Percentiles rank a stretch among this genome's conserved stretches.
Conservation (phyloP, 1,140 invertebrate genomes). For the Trachelipus rathkii region DNA sequence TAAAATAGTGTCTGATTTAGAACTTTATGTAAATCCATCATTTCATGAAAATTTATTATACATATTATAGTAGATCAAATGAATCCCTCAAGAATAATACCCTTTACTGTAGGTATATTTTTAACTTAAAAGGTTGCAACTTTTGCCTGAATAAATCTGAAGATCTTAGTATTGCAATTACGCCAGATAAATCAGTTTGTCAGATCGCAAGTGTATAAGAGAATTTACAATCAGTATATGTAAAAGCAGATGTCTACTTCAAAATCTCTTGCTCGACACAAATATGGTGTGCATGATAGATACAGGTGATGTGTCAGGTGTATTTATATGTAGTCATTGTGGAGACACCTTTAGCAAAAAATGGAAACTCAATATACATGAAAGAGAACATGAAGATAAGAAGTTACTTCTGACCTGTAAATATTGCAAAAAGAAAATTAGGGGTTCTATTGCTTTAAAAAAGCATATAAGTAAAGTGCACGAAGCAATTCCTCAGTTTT, state of each 20-base stretch:
- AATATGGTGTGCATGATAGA: conserved; percentile 43
- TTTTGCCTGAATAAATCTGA: conserved; percentile 43
- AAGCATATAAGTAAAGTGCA: conserved; percentile 44
- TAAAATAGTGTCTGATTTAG: conserved; percentile 39
- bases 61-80: conserved; percentile 45
- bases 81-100: conserved; percentile 27
- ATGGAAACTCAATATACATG: conserved; percentile 44
- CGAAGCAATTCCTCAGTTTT: conserved; percentile 37
- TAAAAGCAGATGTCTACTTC: conserved; percentile 44
- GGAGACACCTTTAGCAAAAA: conserved; percentile 44
- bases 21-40: conserved; percentile 38
- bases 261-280: conserved; percentile 41
- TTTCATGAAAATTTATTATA: conserved; percentile 44
- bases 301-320: conserved; percentile 32
- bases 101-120: conserved; percentile 34
- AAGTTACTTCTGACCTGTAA: conserved; percentile 38
- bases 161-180: conserved; percentile 39
- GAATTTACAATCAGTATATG: conserved; percentile 40
- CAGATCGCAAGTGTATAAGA: conserved; percentile 44
- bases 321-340: conserved; percentile 44
- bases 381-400: conserved; percentile 40
- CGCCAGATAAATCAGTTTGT: conserved; percentile 41
- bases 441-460: conserved; percentile 44
- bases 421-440: conserved; percentile 40
- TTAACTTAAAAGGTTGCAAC: conserved; percentile 40